Base-by-base conservation (phyloP, 1,140 invertebrate genomes). In the Danaus melanippus region DNA sequence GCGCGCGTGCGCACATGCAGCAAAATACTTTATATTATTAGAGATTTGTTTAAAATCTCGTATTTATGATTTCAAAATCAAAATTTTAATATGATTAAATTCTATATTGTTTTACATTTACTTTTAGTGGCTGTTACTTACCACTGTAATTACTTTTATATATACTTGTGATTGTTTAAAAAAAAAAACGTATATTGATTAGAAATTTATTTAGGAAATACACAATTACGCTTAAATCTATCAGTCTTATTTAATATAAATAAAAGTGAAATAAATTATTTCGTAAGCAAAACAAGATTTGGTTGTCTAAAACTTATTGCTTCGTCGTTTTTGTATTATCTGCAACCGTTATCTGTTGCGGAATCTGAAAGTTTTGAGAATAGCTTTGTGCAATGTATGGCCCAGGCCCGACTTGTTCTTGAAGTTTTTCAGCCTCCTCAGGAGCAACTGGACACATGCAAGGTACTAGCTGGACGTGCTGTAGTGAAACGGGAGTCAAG, bases 381-480 rank as follows among this genome's bases (percentile, higher is more conserved):
- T 77, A 84, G 0, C 74, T 76, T 54, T 87, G 85, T 0, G 85
- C 83, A n/a, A 87, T 63, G 49, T 86, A 87, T 0, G 84, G 83
- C 0, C 83, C 83, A 0, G 84, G 77, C 8, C 85, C 81, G 0
- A 79, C 77, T 60, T 86, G 78, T 40, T 88, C 85, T 53, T 87
- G 84, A 0, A 88, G 66, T 53, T 87, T 87, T 47, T 87, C 86
- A 0, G 82, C 82, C 51, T 89, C 87, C 47, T 89, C 87, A 1
- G 84, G 84, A 0, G 87, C 81, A 0, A 88, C 86, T 8, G 88
- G 88, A 63, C 88, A 89, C 80, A 89, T 86, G 62, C 88, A 89
- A 0, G 88, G 88, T 1, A 89, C 88, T 1, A 89, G 63, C 59
- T 89, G 87, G 0, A 89, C 88, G 56, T 89, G 88, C 42, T 88